phyloP scores from a whole-genome alignment of 2,797 vertebrate genomes.

The Coilia nasus region DNA sequence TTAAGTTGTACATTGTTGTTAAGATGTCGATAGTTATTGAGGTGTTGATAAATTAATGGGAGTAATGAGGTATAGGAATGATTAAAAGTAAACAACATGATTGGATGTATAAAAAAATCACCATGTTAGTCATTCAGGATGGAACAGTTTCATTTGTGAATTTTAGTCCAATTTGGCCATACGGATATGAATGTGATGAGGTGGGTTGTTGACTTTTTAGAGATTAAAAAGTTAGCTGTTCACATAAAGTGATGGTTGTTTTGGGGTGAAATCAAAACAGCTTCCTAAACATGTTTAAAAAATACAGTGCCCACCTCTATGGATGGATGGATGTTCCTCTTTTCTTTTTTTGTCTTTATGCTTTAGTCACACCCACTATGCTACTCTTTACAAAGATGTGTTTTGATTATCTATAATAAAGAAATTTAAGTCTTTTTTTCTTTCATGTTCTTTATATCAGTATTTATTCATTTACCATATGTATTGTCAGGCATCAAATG shows the following conservation, averaged over 20 bases:
- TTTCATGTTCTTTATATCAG: too few relatives aligned
- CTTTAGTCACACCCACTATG: neutral
- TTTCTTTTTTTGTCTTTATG: neutral
- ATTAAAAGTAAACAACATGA: neutral
- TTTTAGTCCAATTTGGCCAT: neutral
- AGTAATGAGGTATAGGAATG: neutral
- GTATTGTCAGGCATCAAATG: too few relatives aligned
- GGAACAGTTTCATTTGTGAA: neutral
- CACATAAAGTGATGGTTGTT: neutral
- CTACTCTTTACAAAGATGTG: neutral
- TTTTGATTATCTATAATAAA: conserved; percentile 19
- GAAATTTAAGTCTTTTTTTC: neutral
- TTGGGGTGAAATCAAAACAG: neutral
- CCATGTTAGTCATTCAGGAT: neutral
- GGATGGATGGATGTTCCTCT: neutral
- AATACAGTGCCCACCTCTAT: neutral
- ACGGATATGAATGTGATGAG: neutral
- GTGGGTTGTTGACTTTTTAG: neutral
- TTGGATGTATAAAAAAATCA: neutral
- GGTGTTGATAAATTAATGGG: neutral
- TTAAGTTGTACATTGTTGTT: conserved; percentile 14
- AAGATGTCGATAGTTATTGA: conserved; percentile 1
- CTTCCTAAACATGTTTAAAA: neutral
- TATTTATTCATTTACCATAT: too few relatives aligned
- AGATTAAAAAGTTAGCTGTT: neutral